phyloP scores from a whole-genome alignment of 2,888 invertebrate genomes.

The Eupithecia vulgata region DNA sequence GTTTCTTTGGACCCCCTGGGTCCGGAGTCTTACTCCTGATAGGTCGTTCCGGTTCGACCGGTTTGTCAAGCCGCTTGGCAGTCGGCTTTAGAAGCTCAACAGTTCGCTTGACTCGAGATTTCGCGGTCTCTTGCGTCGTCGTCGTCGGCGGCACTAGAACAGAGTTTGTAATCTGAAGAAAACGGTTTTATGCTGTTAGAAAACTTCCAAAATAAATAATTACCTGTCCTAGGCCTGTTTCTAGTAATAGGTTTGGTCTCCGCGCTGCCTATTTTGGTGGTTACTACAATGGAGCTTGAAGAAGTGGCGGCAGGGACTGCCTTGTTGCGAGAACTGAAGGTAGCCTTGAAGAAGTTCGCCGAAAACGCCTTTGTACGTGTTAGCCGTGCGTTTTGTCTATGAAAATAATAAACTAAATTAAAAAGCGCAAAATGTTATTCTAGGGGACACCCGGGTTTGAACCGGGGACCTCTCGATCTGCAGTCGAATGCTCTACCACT shows the following conservation, averaged over 20 bases:
- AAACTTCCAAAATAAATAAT: slow-evolving; percentile 8
- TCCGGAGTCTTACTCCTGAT: slow-evolving; percentile 59
- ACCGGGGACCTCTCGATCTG: slow-evolving; percentile 84
- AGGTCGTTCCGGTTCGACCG: slow-evolving; percentile 63
- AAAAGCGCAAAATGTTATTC: slow-evolving; percentile 31
- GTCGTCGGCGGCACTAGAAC: slow-evolving; percentile 52
- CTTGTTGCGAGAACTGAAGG: slow-evolving; percentile 78
- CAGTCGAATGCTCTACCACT: slow-evolving; percentile 84
- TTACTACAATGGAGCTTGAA: slow-evolving; percentile 61
- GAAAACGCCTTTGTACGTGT: slow-evolving; percentile 62
- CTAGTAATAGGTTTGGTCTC: slow-evolving; percentile 81
- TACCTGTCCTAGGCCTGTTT: slow-evolving; percentile 78
- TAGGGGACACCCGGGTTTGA: slow-evolving; percentile 83
- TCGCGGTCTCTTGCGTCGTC: slow-evolving; percentile 53
- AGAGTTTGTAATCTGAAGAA: slow-evolving; percentile 19
- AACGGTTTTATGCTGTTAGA: background rate
- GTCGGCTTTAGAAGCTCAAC: slow-evolving; percentile 59
- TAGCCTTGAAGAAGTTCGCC: slow-evolving; percentile 78
- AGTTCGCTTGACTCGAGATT: slow-evolving; percentile 57
- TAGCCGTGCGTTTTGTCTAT: slow-evolving; percentile 53
- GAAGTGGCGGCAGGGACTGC: slow-evolving; percentile 67
- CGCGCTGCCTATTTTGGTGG: slow-evolving; percentile 80
- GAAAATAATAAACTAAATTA: slow-evolving; percentile 41
- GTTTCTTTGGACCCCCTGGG: slow-evolving; percentile 59
- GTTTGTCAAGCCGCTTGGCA: slow-evolving; percentile 58